Evolutionary conservation across 1,140 invertebrate genomes (phyloP).

Genomic region (Drosophila repleta): DNA sequence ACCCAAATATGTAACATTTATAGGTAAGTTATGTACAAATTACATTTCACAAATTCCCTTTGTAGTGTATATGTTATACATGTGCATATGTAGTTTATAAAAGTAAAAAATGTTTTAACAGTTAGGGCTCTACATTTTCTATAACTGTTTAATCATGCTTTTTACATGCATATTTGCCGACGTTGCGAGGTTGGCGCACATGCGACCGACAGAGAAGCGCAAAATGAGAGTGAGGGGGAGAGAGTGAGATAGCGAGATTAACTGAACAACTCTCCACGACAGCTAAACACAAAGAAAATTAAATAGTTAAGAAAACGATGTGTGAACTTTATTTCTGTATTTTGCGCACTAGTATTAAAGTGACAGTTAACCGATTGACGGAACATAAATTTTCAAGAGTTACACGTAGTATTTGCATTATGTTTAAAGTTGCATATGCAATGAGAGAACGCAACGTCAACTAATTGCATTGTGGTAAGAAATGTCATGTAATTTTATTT

Average conservation of each 20-base stretch:
- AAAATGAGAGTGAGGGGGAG: background rate
- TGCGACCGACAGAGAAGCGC: slow-evolving; percentile 4
- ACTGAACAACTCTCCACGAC: slow-evolving; percentile 3
- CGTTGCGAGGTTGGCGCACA: slow-evolving; percentile 53
- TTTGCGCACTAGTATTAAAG: background rate
- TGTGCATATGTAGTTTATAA: too few relatives aligned
- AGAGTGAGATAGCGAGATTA: background rate
- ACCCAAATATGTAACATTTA: background rate
- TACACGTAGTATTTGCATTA: background rate
- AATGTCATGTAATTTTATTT: slow-evolving; percentile 69
- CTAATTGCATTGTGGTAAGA: slow-evolving; percentile 37
- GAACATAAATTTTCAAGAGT: background rate
- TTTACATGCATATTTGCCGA: slow-evolving; percentile 50
- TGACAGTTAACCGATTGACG: too few relatives aligned
- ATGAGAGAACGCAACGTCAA: slow-evolving; percentile 31
- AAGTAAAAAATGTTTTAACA: background rate
- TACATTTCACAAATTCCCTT: background rate
- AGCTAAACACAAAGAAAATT: slow-evolving; percentile 22
- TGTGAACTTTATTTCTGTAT: background rate
- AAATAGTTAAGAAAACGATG: background rate
- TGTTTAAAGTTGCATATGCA: background rate
- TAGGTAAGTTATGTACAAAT: background rate
- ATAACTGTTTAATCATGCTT: slow-evolving; percentile 17
- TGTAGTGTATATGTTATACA: background rate
- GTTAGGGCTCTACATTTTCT: background rate